Base-by-base conservation (phyloP, 2,888 invertebrate species). In the Dynastes grantii region DNA sequence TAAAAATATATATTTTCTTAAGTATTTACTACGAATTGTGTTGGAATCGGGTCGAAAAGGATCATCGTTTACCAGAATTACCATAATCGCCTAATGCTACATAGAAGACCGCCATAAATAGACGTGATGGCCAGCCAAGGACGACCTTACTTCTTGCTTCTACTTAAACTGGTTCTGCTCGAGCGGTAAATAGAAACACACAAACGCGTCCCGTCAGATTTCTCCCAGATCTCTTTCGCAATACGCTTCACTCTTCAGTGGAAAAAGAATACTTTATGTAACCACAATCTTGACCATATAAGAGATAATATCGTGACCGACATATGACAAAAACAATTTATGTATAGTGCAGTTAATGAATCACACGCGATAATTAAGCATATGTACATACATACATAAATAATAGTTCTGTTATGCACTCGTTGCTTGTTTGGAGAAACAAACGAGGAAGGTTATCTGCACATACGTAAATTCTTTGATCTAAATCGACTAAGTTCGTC, bases 231-330 rank as follows among this genome's bases (percentile, higher is more conserved):
- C n/a, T 68, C 32, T 61, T 75, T 61, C 16, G 73, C 61, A 61
- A 61, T 11, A 45, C 45, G 45, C 45, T n/a, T 8, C 13, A 11
- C 68, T 51, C 53, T 40, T 58, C 55, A 40, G 27, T 45, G 13
- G 13, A 27, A n/a, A 61, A 45, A 75, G 22, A 73, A 45, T 45
- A 16, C 27, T 61, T 22, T 29, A 40, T 73, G 40, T 73, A 73
- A 73, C 73, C 73, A 40, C 73, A 73, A 73, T 40, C 73, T 61
- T 75, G 73, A 75, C 73, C 73, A 75, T 40, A 75, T n/a, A 75
- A 68, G 63, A 29, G 68, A 68, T 37, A 70, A 71, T 73, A 58
- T 58, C 61, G 73, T 45, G 45, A 45, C 22, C 61, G 37, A 61
- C 22, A 75, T 75, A 49, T 73, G 40, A 71, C 71, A 71, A 71